Evolutionary conservation across 2,113 vertebrate genomes (phyloP).

Genomic region (Sitta europaea): DNA sequence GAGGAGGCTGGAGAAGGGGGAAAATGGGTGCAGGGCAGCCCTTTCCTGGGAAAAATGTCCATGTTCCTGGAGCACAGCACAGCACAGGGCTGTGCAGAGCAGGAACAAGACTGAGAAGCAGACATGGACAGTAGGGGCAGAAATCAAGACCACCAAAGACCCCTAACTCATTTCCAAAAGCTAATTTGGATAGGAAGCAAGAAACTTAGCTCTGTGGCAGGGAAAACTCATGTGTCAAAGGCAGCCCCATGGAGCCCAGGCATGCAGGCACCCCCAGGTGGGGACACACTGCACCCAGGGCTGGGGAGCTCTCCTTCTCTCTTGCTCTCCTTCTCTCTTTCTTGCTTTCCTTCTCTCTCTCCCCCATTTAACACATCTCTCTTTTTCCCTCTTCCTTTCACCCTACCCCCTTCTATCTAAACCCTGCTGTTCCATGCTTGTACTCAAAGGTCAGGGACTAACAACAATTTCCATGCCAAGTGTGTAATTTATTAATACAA

Average conservation of each 20-base stretch:
- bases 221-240: not conserved
- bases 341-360: not conserved
- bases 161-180: not conserved
- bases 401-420: not conserved
- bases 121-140: not conserved
- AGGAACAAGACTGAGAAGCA: not conserved
- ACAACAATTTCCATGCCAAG: not conserved
- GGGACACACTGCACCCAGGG: not conserved
- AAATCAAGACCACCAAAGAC: not conserved
- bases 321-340: not conserved
- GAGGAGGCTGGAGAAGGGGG: not conserved
- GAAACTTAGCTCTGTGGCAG: not conserved
- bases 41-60: not conserved
- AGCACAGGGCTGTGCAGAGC: not conserved
- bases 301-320: not conserved
- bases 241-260: not conserved
- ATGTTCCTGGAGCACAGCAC: not conserved
- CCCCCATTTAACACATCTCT: fast-evolving
- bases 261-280: not conserved
- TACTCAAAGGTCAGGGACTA: not conserved
- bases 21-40: too few relatives aligned
- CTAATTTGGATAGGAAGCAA: not conserved
- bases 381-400: not conserved
- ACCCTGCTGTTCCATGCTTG: not conserved
- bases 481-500: not conserved